Evolutionary conservation across 1,140 invertebrate species (phyloP), one percentile per base, ranked within the genome.

Genomic region (Aphelenchoides fujianensis): DNA sequence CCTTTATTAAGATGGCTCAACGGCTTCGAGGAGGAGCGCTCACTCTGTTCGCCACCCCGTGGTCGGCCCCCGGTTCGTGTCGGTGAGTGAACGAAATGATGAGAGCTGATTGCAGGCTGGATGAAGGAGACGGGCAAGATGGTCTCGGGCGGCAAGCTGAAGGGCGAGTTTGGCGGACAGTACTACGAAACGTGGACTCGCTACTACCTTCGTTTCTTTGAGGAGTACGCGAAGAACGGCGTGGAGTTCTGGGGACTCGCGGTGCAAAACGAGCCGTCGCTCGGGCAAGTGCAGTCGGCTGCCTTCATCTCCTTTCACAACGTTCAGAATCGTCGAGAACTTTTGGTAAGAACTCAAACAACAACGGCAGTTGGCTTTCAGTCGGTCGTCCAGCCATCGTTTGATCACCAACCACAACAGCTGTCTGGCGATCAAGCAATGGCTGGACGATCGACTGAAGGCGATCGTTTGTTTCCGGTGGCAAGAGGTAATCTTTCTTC

Each of bases 91-190:
- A 7, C 19, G 55, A 5, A 59, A 59, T 59, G 41, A 30, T 59
- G 5, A 5, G 5, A 59, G 28, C 34, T 59, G 19, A 7, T 5
- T 59, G 5, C 19, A 5, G 34, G 87, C 2, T 97, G 93, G 93
- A 96, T 97, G 93, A 97, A 97, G 86, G 90, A 89, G 0, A 92
- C 91, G 77, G 86, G 90, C 28, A 85, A 84, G 61, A 75, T 78
- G 73, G 86, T 84, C 68, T 88, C 88, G 16, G 78, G 83, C 27
- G 89, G 89, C 1, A 73, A 75, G 28, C 81, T 96, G 0, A 89
- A 89, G 73, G 84, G 85, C 0, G 85, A 82, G 54, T 79, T 86
- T 28, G 85, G 85, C 34, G 87, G 86, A 16, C 70, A 89, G 63
- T 92, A 90, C 81, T 93, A 91, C 79, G 89, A 92, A 82, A 84